Evolutionary conservation across 2,113 vertebrate species (phyloP).

Genomic region (Protobothrops mucrosquamatus): DNA sequence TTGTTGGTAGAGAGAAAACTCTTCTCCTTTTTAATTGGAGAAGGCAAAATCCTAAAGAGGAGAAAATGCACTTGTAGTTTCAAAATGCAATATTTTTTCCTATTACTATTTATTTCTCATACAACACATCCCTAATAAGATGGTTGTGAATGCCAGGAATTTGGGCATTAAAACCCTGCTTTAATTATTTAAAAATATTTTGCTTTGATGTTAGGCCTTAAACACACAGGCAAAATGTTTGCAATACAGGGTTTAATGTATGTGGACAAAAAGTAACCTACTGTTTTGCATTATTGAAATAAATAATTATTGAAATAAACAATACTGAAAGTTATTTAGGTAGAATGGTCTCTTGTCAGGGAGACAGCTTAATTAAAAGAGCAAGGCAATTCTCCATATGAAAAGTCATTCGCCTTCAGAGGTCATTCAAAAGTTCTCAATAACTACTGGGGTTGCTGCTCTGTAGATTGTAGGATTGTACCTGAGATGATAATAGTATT

Average conservation of each 20-base stretch:
- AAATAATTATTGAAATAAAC: background rate
- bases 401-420: background rate
- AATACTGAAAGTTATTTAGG: background rate
- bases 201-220: background rate
- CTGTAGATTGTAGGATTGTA: background rate
- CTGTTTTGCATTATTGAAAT: background rate
- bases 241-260: background rate
- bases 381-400: background rate
- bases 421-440: background rate
- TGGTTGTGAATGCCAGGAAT: background rate
- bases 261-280: background rate
- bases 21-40: background rate
- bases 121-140: background rate
- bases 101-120: background rate
- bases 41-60: background rate
- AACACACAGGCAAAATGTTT: background rate
- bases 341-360: background rate
- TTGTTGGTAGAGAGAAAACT: background rate
- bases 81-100: background rate
- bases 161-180: background rate
- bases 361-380: background rate
- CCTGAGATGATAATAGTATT: background rate
- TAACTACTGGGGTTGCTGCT: background rate
- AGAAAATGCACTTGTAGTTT: background rate
- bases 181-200: background rate